Evolutionary conservation across 2,113 vertebrate genomes (phyloP).

Genomic region (Trinectes maculatus): DNA sequence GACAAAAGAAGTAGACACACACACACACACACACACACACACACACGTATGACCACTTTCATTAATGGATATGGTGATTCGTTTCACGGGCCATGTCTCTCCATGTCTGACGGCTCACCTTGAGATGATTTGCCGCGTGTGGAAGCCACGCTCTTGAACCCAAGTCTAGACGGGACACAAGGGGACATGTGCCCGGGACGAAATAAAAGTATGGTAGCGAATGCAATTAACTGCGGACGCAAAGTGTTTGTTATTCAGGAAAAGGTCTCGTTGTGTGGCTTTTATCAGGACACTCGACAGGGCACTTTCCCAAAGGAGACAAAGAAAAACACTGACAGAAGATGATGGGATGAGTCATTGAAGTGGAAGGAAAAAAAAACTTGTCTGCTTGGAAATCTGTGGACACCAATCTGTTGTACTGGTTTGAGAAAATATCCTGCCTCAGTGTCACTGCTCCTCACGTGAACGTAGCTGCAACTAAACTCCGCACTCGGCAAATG

Average conservation of each 20-base stretch:
- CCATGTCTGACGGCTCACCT: conserved; percentile 65
- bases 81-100: conserved; percentile 64
- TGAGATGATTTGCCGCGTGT: conserved; percentile 71
- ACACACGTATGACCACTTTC: conserved; percentile 27
- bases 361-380: background rate
- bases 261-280: conserved; percentile 34
- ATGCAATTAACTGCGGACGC: conserved; percentile 54
- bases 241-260: conserved; percentile 54
- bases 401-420: background rate
- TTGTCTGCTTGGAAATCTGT: background rate
- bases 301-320: background rate
- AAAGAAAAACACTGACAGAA: background rate
- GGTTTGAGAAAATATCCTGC: background rate
- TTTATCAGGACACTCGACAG: conserved; percentile 36
- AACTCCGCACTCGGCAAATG: conserved; percentile 73
- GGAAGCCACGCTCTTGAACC: conserved; percentile 70
- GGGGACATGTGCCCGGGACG: conserved; percentile 49
- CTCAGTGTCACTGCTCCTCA: background rate
- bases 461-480: conserved; percentile 39
- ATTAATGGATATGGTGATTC: conserved; percentile 84
- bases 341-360: conserved; percentile 18
- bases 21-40: conserved; percentile 17
- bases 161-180: conserved; percentile 65
- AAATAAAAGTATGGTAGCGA: conserved; percentile 47
- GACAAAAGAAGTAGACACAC: conserved; percentile 58